phyloP scores from a whole-genome alignment of 2,888 invertebrate genomes.

The Smittia aterrima region DNA sequence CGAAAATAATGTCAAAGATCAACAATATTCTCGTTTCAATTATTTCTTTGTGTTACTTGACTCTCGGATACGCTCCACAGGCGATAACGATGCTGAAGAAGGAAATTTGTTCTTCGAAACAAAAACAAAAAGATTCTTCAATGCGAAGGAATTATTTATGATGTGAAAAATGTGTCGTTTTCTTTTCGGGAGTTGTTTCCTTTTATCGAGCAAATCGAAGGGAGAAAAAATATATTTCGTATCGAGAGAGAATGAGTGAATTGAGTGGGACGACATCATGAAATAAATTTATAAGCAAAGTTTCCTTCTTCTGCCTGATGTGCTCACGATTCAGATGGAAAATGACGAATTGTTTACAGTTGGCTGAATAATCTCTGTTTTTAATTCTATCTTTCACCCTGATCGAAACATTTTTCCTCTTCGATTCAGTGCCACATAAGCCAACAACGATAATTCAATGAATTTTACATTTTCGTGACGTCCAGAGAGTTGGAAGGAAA shows the following conservation, averaged over 20 bases:
- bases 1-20: neutral
- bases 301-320: too few species aligned
- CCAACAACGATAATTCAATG: conserved; percentile 14
- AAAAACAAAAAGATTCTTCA: conserved; percentile 13
- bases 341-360: conserved; percentile 24
- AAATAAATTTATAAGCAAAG: too few species aligned
- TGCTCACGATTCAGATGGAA: neutral
- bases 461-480: conserved; percentile 5
- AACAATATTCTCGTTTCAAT: neutral
- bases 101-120: neutral
- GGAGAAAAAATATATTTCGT: neutral
- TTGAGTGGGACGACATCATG: neutral
- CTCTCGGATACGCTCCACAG: too few species aligned
- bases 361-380: conserved; percentile 13
- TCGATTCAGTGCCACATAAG: neutral
- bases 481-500: neutral
- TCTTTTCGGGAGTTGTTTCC: neutral
- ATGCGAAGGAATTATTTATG: conserved; percentile 7
- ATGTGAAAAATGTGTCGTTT: conserved; percentile 28
- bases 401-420: neutral
- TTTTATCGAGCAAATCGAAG: neutral
- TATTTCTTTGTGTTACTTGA: too few species aligned
- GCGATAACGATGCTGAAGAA: neutral
- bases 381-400: neutral
- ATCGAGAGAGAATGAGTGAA: neutral